Evolutionary conservation across 53 echinoderm and acorn worm species (phyloP), one percentile per base, ranked within the genome.

Genomic region (Mesocentrotus franciscanus): DNA sequence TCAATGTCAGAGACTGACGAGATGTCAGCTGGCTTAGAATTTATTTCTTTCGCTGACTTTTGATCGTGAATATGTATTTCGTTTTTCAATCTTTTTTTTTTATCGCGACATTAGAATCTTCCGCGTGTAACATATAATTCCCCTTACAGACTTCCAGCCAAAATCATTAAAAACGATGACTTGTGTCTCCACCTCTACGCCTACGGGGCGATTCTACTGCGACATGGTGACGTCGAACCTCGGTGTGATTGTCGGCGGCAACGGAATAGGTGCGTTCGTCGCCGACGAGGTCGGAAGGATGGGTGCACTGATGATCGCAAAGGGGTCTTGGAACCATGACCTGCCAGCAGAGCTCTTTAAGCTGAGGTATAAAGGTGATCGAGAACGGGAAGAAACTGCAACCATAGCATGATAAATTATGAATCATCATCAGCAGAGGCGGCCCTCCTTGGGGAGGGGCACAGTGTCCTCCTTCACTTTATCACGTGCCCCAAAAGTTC

Each of bases 191-290:
- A 95, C 92, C 30, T 42, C 16, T 6, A 98, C 98, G 60, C 96
- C 95, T 1, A 97, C 97, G 14, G 60, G 89, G 9, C 89, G 96
- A 13, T 96, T 90, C 15, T 98, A 97, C 96, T 97, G 97, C 92
- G 98, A 97, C 92, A 98, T 98, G 98, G 92, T 97, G 0, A 94
- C 96, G 16, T 93, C 97, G 85, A 90, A 49, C 27, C 94, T 97
- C 66, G 98, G 98, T 18, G 92, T 98, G 56, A 49, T 96, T 2
- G 95, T 95, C 8, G 97, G 97, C 56, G 97, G 98, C 30, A 97
- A 97, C 78, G 98, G 98, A 2, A 66, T 11, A 24, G 98, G 97
- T 57, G 98, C 97, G 8, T 95, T 89, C 60, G 97, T 96, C 26
- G 96, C 96, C 3, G 96, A 97, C 78, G 97, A 97, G 70, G 71